These are phyloP conservation scores for Galeopsomyia nigrocyanea DNA, from an alignment of 2,888 invertebrate species.

Conservation along the genomic window DNA sequence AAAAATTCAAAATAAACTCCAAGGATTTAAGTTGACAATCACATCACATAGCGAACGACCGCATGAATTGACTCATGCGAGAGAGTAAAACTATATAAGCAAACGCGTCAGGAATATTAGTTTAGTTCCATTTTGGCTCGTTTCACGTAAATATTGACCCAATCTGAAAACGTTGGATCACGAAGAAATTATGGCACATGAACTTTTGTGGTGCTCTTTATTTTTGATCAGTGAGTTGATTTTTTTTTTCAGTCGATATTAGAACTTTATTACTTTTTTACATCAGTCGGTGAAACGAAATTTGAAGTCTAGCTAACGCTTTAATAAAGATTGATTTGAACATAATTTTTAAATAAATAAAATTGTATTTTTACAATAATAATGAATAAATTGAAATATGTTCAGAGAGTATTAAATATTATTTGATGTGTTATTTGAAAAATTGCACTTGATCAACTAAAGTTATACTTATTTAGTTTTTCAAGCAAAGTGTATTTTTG, in stretches of 20 bases:
- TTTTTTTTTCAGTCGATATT: not conserved
- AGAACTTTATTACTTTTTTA: too few species aligned
- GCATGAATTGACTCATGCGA: not conserved
- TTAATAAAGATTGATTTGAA: too few species aligned
- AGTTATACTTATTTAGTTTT: not conserved
- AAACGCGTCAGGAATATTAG: slow-evolving; percentile 27
- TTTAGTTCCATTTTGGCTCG: slow-evolving; percentile 34
- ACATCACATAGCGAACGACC: too few species aligned
- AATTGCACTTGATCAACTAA: not conserved
- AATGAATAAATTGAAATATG: too few species aligned
- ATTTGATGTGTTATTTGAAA: not conserved
- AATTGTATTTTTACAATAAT: too few species aligned
- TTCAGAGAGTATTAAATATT: too few species aligned
- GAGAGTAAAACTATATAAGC: slow-evolving; percentile 42
- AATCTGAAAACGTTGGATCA: not conserved
- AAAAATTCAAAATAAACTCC: not conserved
- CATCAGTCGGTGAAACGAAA: too few species aligned
- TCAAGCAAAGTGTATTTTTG: not conserved
- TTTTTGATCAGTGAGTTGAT: slow-evolving; percentile 23
- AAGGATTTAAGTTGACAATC: not conserved
- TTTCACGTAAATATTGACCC: slow-evolving; percentile 15
- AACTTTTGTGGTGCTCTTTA: not conserved
- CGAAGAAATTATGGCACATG: slow-evolving; percentile 11
- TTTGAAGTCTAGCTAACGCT: too few species aligned
- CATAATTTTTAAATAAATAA: too few species aligned